Base-by-base conservation (phyloP, 2,888 invertebrate genomes). In the Trilocha varians region DNA sequence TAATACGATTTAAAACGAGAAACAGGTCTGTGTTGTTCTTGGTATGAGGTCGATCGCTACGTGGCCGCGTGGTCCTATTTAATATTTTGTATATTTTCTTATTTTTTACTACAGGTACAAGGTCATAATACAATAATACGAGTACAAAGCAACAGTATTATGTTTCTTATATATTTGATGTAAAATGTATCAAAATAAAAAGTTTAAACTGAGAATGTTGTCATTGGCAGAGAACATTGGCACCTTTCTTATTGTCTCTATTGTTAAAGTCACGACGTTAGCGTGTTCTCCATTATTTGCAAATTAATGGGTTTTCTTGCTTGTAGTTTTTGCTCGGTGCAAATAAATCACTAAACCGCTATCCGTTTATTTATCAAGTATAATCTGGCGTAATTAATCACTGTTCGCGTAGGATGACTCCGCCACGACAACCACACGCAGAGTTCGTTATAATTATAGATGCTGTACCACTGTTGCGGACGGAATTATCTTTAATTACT, bases 401-500 rank as follows among this genome's bases (percentile, higher is more conserved):
- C 25, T 25, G 25, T 25, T 25, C 25, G 25, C 25, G 25, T 25
- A 25, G 25, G 25, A 25, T 25, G 25, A 9, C 25, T 25, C 25
- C 25, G 16, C 32, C 32, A 33, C 39, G n/a, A 16, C 16, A 33
- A 34, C 16, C 33, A 16, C 39, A 39, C 34, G 16, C 39, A 11
- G 9, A 18, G 35, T 14, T 41, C 17, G 17, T 37, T 41, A 3
- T 41, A 37, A 36, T 37, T 33, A 32, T 16, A 36, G 25, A 16
- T 14, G 14, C 33, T 33, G 33, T 25, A 16, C 16, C 39, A 33
- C 32, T 34, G 15, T 15, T 36, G 13, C 14, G 16, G 15, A 33
- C 14, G 6, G 8, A 15, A 41, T 41, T 41, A 38, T 15, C 41
- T 37, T 41, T 41, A 38, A 41, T 37, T 13, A 15, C 38, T 33